phyloP scores from a whole-genome alignment of 2,888 invertebrate genomes.

The Microplitis manilae region DNA sequence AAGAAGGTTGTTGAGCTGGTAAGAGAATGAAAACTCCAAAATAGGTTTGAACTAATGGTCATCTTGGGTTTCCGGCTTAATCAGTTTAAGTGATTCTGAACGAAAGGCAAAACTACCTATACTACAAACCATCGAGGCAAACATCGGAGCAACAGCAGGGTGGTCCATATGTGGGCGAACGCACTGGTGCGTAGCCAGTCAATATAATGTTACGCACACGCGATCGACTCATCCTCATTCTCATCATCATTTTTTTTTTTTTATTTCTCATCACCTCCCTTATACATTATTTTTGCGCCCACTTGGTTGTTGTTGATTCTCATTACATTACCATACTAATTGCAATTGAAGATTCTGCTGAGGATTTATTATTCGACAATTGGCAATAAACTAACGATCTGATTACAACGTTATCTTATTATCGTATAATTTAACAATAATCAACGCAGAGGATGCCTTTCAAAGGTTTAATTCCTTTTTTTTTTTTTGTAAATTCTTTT shows the following conservation, averaged over 20 bases:
- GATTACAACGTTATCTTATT: conserved; percentile 46
- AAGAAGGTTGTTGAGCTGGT: background rate
- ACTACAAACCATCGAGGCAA: conserved; percentile 17
- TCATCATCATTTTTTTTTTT: conserved; percentile 22
- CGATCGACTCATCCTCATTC: conserved; percentile 34
- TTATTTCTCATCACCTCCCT: conserved; percentile 2
- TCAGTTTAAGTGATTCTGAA: conserved; percentile 66
- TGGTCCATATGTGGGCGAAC: conserved; percentile 49
- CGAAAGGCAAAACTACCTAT: conserved; percentile 48
- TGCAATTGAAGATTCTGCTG: conserved; percentile 59
- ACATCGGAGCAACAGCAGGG: conserved; percentile 41
- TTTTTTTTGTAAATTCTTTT: too few species aligned
- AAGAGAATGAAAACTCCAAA: conserved; percentile 8
- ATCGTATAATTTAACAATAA: conserved; percentile 50
- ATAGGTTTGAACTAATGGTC: conserved; percentile 13
- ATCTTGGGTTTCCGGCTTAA: conserved; percentile 54
- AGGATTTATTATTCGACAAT: conserved; percentile 59
- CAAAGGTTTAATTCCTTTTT: too few species aligned
- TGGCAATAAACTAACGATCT: conserved; percentile 55
- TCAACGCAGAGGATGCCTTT: conserved; percentile 34
- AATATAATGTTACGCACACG: conserved; percentile 46
- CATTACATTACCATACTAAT: conserved; percentile 63
- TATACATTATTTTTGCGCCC: background rate
- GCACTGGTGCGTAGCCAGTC: conserved; percentile 42
- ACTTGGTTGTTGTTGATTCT: conserved; percentile 28